Base-by-base conservation (phyloP, 2,113 vertebrate species). In the Synodontis membranacea region DNA sequence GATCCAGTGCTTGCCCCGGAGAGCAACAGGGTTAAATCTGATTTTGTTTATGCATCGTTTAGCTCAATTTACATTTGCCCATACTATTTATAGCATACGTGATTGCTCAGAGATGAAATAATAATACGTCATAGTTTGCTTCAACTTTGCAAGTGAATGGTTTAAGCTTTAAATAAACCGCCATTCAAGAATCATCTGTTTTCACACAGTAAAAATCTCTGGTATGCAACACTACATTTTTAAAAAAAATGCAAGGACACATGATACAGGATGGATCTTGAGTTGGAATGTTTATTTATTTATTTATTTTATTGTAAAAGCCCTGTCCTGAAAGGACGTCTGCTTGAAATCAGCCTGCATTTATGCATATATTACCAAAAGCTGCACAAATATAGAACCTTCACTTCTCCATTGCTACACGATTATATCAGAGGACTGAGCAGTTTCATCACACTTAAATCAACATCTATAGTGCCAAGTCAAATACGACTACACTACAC, bases 21-120 rank as follows among this genome's bases (percentile, higher is more conserved):
- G 37, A 82, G 54, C 79, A 50, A 86, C 46, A 50, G 52, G 68
- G 11, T 54, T 66, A 74, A 74, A 82, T 75, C 19, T 62, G 62
- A 37, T 68, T 68, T 9, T 39, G 10, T 86, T 83, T 82, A 31
- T 17, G 37, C 54, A 50, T 31, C n/a, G 39, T 31, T 42, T 79
- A 17, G 14, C 54, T 52, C 23, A 3, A 28, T 42, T 39, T 56
- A 37, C 31, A 31, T 82, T 56, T 48, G 25, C 19, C 14, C 34
- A 75, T 25, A 52, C 8, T 34, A 11, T 56, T 82, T 82, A 28
- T 48, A 50, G 7, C 17, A 23, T 81, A 25, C 25, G n/a, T 62
- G 37, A 44, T 42, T 39, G 56, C 11, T 42, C 37, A n/a, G 34
- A 3, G 11, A 46, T 15, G 9, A 4, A 12, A n/a, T 46, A 31